Conservation (phyloP, 2,113 vertebrate species). For the Pteruthius melanotis region DNA sequence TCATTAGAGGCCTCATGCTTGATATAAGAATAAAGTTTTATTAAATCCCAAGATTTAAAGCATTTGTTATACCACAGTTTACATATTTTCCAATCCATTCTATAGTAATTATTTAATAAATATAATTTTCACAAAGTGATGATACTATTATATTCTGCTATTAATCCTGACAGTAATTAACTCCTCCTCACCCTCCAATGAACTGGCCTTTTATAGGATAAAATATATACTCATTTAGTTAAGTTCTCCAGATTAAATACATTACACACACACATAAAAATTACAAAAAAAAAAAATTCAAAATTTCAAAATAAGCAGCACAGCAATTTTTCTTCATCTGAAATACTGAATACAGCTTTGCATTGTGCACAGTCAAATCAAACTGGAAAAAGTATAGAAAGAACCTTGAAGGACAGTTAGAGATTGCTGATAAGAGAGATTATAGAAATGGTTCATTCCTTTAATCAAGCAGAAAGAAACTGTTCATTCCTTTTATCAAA, state of each 20-base stretch:
- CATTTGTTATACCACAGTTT: neutral
- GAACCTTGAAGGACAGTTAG: neutral
- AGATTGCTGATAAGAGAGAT: neutral
- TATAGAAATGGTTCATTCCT: neutral
- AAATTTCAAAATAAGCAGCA: constrained; percentile 29
- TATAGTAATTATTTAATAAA: neutral
- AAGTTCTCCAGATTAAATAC: neutral
- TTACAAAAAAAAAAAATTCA: neutral
- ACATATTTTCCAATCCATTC: neutral
- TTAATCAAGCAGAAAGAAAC: neutral
- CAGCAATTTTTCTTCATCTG: neutral
- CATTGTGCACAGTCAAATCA: neutral
- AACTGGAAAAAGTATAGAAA: neutral
- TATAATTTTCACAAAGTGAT: neutral
- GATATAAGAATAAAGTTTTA: constrained; percentile 43
- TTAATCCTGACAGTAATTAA: neutral
- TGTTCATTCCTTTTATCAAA: neutral
- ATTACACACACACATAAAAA: neutral
- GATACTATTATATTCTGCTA: neutral
- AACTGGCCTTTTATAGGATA: neutral
- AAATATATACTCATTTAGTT: neutral
- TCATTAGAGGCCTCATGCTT: neutral
- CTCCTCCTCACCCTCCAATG: neutral
- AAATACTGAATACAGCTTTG: neutral
- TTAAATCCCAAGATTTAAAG: constrained; percentile 36